Conservation (phyloP, 2,888 invertebrate genomes). For the Euspilapteryx auroguttella region DNA sequence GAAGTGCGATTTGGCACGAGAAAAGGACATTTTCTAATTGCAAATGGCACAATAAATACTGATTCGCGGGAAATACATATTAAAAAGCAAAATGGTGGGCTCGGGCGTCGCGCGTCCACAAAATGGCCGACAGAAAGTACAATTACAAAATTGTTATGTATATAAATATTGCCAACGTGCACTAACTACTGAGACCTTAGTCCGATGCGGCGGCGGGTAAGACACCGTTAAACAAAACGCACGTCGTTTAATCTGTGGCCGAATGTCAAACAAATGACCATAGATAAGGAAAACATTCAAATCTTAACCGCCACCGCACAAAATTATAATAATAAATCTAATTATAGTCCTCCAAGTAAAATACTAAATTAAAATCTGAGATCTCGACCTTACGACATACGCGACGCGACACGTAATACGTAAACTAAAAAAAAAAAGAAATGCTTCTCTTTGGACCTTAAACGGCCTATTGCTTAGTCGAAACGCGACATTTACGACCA, state of each 20-base stretch:
- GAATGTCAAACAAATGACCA: no score
- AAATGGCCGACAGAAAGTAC: no score
- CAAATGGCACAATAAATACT: slow-evolving; percentile 25
- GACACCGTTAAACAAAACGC: no score
- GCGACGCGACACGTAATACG: no score
- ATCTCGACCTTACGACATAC: slow-evolving; percentile 30
- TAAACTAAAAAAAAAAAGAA: slow-evolving; percentile 22
- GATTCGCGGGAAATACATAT: slow-evolving; percentile 7
- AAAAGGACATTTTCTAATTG: slow-evolving; percentile 11
- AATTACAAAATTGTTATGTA: no score
- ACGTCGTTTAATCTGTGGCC: no score
- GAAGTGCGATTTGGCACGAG: slow-evolving; percentile 20
- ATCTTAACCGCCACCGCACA: no score
- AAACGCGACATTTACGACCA: slow-evolving; percentile 19
- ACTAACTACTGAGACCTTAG: slow-evolving; percentile 25
- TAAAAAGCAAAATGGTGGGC: slow-evolving; percentile 7
- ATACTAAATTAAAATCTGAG: slow-evolving; percentile 56
- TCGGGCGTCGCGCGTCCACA: no score
- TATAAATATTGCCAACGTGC: slow-evolving; percentile 41
- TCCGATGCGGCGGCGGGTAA: no score
- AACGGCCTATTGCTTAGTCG: slow-evolving; percentile 20
- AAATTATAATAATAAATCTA: no score
- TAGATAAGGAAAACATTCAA: no score
- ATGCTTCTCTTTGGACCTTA: slow-evolving; percentile 21
- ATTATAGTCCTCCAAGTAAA: slow-evolving; percentile 3